Evolutionary conservation across 1,140 invertebrate genomes (phyloP).

Genomic region (Zaprionus inermis): DNA sequence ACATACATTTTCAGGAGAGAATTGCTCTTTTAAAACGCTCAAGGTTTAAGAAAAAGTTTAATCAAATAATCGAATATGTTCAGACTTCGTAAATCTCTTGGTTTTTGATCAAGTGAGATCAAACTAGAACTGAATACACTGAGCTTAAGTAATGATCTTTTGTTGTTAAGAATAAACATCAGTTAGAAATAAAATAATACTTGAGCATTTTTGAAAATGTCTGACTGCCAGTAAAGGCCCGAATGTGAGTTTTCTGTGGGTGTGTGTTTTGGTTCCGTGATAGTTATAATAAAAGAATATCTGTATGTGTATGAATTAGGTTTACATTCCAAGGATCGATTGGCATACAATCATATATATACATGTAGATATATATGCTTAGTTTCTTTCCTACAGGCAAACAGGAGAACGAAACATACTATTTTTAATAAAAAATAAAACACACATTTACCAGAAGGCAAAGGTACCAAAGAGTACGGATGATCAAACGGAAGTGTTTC

Average conservation of each 20-base stretch:
- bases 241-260: not conserved
- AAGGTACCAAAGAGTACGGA: not conserved
- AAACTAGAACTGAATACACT: too few relatives aligned
- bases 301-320: not conserved
- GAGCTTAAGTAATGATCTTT: too few relatives aligned
- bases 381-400: constrained; percentile 67
- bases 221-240: too few relatives aligned
- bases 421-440: constrained; percentile 53
- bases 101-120: too few relatives aligned
- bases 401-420: constrained; percentile 39
- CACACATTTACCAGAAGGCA: not conserved
- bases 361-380: not conserved
- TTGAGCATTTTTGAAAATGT: not conserved
- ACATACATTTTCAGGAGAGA: not conserved
- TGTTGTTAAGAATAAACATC: too few relatives aligned
- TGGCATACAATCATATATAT: constrained; percentile 55
- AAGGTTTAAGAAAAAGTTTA: too few relatives aligned
- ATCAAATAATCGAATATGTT: too few relatives aligned
- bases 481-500: not conserved
- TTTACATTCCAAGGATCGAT: constrained; percentile 39
- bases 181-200: too few relatives aligned
- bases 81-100: too few relatives aligned
- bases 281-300: not conserved
- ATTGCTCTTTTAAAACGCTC: not conserved
- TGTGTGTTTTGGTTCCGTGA: not conserved